Percentiles rank a stretch among this genome's conserved stretches.
These are phyloP conservation scores for Tinamus guttatus DNA, from an alignment of 2,113 vertebrate species.

Conservation along the genomic window DNA sequence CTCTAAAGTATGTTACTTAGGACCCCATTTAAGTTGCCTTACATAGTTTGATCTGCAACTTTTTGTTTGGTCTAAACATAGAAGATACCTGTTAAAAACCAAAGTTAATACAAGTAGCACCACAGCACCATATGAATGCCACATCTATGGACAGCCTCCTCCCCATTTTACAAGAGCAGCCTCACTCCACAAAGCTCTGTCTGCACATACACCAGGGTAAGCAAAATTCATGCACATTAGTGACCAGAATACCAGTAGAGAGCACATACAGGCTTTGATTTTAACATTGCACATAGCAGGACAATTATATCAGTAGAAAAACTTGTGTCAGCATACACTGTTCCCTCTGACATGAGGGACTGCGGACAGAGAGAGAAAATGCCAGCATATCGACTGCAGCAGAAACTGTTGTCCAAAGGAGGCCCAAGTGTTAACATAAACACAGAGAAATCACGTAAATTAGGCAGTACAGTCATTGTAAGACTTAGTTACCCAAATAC, in stretches of 20 bases:
- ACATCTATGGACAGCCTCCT: neutral
- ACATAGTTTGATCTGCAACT: neutral
- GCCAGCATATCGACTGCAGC: neutral
- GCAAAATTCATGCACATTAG: neutral
- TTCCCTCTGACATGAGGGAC: neutral
- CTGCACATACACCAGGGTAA: accelerated
- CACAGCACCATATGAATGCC: neutral
- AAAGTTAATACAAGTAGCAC: neutral
- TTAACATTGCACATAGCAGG: neutral
- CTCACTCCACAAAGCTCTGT: neutral
- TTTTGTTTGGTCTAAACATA: neutral
- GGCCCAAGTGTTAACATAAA: neutral
- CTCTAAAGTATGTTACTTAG: neutral
- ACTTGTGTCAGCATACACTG: neutral
- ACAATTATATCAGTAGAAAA: neutral
- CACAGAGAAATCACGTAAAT: neutral
- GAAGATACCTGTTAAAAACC: neutral
- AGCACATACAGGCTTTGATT: neutral
- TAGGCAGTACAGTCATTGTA: neutral
- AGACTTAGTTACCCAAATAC: neutral
- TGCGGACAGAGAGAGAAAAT: neutral
- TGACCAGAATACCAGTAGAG: neutral
- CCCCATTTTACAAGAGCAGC: neutral
- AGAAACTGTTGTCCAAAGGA: neutral
- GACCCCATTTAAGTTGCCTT: neutral